Conservation (phyloP, 2,113 vertebrate species). For the Telmatochromis bifrenatus region DNA sequence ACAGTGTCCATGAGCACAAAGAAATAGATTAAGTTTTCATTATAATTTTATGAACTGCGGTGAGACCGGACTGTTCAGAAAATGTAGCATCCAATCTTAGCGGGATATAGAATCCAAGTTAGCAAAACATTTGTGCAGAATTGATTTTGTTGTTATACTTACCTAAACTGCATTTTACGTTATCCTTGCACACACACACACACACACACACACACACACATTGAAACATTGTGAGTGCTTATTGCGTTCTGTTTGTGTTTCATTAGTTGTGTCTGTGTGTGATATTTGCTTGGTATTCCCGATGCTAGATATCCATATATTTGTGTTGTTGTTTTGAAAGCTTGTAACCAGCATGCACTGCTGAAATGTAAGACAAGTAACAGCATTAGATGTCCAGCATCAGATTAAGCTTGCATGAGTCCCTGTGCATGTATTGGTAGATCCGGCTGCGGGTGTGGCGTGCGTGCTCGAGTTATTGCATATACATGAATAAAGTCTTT, state of each 20-base stretch:
- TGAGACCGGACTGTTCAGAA: neutral
- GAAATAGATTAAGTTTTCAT: neutral
- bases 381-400: neutral
- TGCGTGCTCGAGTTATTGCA: neutral
- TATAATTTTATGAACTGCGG: neutral
- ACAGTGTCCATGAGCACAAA: neutral
- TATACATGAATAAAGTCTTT: neutral
- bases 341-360: neutral
- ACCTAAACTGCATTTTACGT: neutral
- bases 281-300: neutral
- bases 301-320: neutral
- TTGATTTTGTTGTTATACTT: neutral
- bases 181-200: neutral
- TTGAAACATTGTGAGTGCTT: neutral
- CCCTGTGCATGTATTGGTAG: neutral
- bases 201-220: neutral
- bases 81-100: neutral
- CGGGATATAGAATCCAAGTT: neutral
- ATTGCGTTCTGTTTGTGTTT: neutral
- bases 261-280: neutral
- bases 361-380: neutral
- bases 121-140: neutral
- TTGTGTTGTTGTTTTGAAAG: neutral
- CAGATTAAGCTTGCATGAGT: neutral
- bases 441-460: neutral